These are phyloP conservation scores for Drosophila fulvimacula DNA, from an alignment of 2,888 invertebrate species.

Conservation along the genomic window DNA sequence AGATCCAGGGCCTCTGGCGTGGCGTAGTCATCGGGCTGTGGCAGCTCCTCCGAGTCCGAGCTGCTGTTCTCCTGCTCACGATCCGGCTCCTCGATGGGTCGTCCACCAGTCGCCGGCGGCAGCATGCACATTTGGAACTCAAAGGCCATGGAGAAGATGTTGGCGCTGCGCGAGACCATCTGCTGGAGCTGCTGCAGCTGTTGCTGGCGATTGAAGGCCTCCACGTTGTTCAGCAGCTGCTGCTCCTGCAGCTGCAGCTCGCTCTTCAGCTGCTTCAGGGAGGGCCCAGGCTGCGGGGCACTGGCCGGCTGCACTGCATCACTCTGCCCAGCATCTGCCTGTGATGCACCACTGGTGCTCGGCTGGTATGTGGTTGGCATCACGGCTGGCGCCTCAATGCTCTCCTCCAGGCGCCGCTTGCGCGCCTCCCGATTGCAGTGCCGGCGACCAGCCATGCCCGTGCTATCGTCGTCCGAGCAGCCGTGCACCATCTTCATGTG, in stretches of 20 bases:
- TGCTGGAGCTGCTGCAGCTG: slow-evolving; percentile 68
- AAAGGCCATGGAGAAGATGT: slow-evolving; percentile 80
- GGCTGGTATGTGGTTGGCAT: neutral
- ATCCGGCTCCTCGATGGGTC: neutral
- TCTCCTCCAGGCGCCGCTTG: slow-evolving; percentile 82
- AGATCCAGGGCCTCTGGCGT: slow-evolving; percentile 43
- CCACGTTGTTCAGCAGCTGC: slow-evolving; percentile 66
- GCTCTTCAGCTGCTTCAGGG: slow-evolving; percentile 73
- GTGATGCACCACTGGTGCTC: neutral
- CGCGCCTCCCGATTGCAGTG: slow-evolving; percentile 83
- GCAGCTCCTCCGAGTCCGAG: slow-evolving; percentile 35
- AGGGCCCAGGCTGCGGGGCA: slow-evolving; percentile 38
- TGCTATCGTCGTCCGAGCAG: slow-evolving; percentile 66
- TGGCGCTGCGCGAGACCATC: slow-evolving; percentile 42
- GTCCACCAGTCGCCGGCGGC: slow-evolving; percentile 27
- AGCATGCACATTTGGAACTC: slow-evolving; percentile 70
- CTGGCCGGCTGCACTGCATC: neutral
- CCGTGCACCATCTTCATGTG: slow-evolving; percentile 93
- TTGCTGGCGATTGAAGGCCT: slow-evolving; percentile 73
- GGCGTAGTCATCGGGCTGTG: slow-evolving; percentile 14
- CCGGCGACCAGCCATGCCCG: slow-evolving; percentile 82
- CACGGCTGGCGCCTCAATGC: slow-evolving; percentile 39
- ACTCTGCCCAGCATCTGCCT: neutral
- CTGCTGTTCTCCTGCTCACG: slow-evolving; percentile 66
- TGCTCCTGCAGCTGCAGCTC: slow-evolving; percentile 83